phyloP scores from a whole-genome alignment of 2,888 invertebrate species.

The Cataglyphis cursor region DNA sequence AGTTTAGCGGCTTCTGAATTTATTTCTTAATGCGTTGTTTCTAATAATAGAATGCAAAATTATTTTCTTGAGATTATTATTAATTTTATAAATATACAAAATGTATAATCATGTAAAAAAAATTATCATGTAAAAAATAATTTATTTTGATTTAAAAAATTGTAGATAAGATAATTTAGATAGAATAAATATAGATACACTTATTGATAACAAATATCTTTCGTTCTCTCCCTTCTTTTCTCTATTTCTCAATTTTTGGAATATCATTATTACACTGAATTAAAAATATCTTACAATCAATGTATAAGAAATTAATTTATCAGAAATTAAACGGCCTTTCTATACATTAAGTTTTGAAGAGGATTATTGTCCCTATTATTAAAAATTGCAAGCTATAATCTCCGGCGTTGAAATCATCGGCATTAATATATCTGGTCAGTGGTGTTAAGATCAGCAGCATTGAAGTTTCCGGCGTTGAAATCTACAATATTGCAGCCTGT shows the following conservation, averaged over 20 bases:
- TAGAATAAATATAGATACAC: too few relatives aligned
- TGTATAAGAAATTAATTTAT: conserved; percentile 20
- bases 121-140: not conserved
- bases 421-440: conserved; percentile 35
- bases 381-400: conserved; percentile 18
- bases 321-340: not conserved
- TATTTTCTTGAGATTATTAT: not conserved
- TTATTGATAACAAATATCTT: too few relatives aligned
- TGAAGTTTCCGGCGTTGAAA: conserved; percentile 35
- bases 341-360: not conserved
- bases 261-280: conserved; percentile 6
- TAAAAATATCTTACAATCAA: conserved; percentile 16
- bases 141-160: not conserved
- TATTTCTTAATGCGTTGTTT: not conserved
- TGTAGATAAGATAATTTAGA: not conserved
- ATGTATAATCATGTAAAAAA: not conserved
- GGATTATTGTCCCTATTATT: not conserved
- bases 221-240: not conserved
- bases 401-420: conserved; percentile 36
- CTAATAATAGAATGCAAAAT: not conserved
- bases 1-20: not conserved
- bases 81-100: not conserved
- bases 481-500: conserved; percentile 25
- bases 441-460: conserved; percentile 6
- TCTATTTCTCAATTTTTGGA: not conserved